Evolutionary conservation across 2,888 invertebrate species (phyloP).

Genomic region (Metellina segmentata): DNA sequence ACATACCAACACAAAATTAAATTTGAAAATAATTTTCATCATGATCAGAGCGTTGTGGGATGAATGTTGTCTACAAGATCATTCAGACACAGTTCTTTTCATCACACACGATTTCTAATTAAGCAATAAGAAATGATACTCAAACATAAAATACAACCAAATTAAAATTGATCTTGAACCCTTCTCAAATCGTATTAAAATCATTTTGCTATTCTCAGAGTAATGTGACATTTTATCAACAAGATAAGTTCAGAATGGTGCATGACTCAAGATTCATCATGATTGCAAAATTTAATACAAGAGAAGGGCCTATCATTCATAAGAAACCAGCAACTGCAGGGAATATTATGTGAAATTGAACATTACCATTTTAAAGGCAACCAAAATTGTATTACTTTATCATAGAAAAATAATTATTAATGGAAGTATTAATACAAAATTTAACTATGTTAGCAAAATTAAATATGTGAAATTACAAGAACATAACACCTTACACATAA

Average conservation of each 20-base stretch:
- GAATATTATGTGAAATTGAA: no score
- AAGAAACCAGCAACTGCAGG: no score
- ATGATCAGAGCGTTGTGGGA: conserved; percentile 1
- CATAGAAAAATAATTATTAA: no score
- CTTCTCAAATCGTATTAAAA: not conserved
- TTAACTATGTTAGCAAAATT: no score
- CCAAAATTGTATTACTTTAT: no score
- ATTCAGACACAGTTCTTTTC: not conserved
- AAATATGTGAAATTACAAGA: no score
- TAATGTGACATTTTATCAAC: not conserved
- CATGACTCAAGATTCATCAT: not conserved
- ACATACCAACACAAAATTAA: no score
- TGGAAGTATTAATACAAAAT: no score
- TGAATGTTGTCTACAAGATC: not conserved
- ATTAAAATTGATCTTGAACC: no score
- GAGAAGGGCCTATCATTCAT: no score
- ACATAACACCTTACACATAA: no score
- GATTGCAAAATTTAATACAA: not conserved
- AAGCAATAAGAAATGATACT: not conserved
- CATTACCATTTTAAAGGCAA: no score
- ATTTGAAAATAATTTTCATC: not conserved
- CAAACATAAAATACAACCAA: not conserved
- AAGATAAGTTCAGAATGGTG: not conserved
- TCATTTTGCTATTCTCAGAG: not conserved
- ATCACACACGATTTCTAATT: not conserved